phyloP scores from a whole-genome alignment of 2,888 invertebrate genomes.

The Apodemia zela region DNA sequence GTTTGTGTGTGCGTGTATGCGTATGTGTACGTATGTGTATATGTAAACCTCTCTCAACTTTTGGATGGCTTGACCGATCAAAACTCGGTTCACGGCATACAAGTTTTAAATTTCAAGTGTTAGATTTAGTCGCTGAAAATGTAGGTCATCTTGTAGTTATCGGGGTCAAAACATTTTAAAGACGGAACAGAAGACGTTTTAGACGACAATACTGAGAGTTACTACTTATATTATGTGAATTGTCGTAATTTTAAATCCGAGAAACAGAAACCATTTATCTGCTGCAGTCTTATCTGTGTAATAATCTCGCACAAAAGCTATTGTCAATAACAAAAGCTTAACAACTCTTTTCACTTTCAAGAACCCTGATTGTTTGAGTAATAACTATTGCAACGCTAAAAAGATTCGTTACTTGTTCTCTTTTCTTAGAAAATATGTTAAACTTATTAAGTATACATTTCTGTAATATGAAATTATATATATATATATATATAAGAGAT shows the following conservation, averaged over 20 bases:
- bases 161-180: neutral
- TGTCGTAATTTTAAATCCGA: neutral
- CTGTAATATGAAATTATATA: no score
- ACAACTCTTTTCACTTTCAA: constrained; percentile 4
- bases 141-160: neutral
- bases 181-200: neutral
- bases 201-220: neutral
- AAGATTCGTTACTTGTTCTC: constrained; percentile 5
- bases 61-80: no score
- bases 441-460: neutral
- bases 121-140: neutral
- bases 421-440: neutral
- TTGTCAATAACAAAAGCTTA: constrained; percentile 20
- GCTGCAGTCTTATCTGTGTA: neutral
- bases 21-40: no score
- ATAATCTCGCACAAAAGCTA: constrained; percentile 8
- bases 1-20: no score
- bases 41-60: no score
- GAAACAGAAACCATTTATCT: neutral
- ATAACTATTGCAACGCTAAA: neutral
- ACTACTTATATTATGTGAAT: neutral
- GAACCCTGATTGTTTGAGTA: constrained; percentile 4
- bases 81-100: no score
- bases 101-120: no score
- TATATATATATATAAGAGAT: no score